These are phyloP conservation scores for Aspiorhynchus laticeps DNA, from an alignment of 2,113 vertebrate genomes.

Conservation along the genomic window DNA sequence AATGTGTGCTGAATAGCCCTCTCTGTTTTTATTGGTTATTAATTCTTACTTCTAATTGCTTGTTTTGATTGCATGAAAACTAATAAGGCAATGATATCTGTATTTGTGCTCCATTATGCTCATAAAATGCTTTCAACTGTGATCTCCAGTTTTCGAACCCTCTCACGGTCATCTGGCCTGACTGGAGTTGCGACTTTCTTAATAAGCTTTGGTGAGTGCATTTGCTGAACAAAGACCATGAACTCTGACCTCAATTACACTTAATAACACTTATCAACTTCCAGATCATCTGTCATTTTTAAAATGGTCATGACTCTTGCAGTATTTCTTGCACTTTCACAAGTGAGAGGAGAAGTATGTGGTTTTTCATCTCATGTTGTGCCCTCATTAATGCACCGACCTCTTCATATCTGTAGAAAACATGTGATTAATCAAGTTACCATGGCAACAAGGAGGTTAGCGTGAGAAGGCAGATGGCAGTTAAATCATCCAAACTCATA, in stretches of 20 bases:
- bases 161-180: background rate
- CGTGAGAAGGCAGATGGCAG: background rate
- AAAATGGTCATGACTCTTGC: background rate
- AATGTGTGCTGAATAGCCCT: background rate
- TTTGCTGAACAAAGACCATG: background rate
- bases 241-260: background rate
- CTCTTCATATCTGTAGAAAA: constrained; percentile 19
- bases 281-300: background rate
- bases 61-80: background rate
- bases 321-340: background rate
- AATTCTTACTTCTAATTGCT: background rate
- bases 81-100: background rate
- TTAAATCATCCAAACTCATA: background rate
- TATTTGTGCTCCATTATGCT: background rate
- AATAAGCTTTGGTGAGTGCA: background rate
- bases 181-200: background rate
- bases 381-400: constrained; percentile 10
- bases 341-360: background rate
- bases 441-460: constrained; percentile 15
- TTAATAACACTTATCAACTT: constrained; percentile 19
- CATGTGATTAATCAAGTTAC: constrained; percentile 10
- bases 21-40: background rate
- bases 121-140: background rate
- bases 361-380: background rate
- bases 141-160: background rate